Base-by-base conservation (phyloP, 1,140 invertebrate genomes). In the Penaeus japonicus region DNA sequence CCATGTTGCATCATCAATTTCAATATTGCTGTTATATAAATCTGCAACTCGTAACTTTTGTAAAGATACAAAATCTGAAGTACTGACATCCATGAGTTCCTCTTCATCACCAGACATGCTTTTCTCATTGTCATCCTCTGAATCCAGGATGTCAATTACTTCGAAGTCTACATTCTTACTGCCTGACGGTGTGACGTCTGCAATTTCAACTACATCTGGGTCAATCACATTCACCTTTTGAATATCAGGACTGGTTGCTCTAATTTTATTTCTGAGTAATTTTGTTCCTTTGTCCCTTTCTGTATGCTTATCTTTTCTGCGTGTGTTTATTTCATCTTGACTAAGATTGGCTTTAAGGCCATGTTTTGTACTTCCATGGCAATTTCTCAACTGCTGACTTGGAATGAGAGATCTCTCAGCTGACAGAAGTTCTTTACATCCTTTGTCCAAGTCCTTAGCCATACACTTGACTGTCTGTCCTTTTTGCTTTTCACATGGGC, bases 121-220 rank as follows among this genome's bases (percentile, higher is more conserved):
- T 57, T 65, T 20, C 24, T 80, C 57, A 24, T 65, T 57, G 10
- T 55, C 10, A 53, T 70, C 77, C 10, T 79, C 55, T 18, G 39
- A 47, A 47, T 7, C 30, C 30, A 55, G 32, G 10, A 87, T 7
- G 17, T 65, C 85, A 24, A 82, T 70, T 5, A 75, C 79, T 30
- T 77, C 86, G 1, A 73, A 57, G n/a, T n/a, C 75, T 30, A 62
- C 4, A 27, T 27, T 18, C 22, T 53, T 80, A 2, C n/a, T 81
- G 75, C 84, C 79, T 32, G 80, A 30, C 32, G 57, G 12, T 75
- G 84, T 24, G 20, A 27, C 24, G 17, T 79, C 84, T 57, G 57
- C 84, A 81, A 75, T 82, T 24, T 87, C 80, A 24, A 88, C 80
- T 55, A 85, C 73, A 85, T 85, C 84, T 20, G 84, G 84, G 15